Base-by-base conservation (phyloP, 2,797 vertebrate species). In the Tinamus major region DNA sequence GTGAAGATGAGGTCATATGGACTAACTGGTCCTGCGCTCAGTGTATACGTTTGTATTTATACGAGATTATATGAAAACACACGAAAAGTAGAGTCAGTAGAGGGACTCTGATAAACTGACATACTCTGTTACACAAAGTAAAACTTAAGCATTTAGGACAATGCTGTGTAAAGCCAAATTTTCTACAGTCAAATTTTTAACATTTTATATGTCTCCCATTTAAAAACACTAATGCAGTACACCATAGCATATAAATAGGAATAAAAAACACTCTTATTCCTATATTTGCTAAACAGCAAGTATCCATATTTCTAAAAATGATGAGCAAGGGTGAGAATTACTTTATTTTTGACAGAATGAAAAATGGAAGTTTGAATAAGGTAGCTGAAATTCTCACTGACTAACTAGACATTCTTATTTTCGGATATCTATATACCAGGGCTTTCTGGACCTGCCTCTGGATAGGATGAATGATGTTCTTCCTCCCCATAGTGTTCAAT, bases 61-160 rank as follows among this genome's bases (percentile, higher is more conserved):
- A 48, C 6, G 48, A 48, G 48, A 23, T 48, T 48, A 48, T 48
- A 87, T 68, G 41, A 86, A 46, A 85, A 76, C 55, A 31, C 53
- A 94, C 90, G 71, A 92, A 84, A 94, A 91, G 63, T 68, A 81
- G 65, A 86, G 90, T 88, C 91, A 94, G 59, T 33, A 62, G 16
- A 88, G 77, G 58, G 63, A 92, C 74, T 77, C 48, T 37, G 23
- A 85, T 87, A 83, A 68, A 81, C 27, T 48, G 48, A 48, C 21
- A 48, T 48, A 48, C 21, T 48, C 48, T 48, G 11, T 48, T 11
- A 23, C 3, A 42, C 19, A 33, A 20, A 9, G 10, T 62, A 19
- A 62, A 63, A 62, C 19, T 53, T 71, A n/a, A 67, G 23, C 2
- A 33, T 72, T 55, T 49, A 61, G 26, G 51, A 59, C 6, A 61